A percentile compares a stretch with the other conserved stretches of the same genome.
These are phyloP conservation scores for Pampus argenteus DNA, from an alignment of 2,797 vertebrate genomes.

Conservation along the genomic window DNA sequence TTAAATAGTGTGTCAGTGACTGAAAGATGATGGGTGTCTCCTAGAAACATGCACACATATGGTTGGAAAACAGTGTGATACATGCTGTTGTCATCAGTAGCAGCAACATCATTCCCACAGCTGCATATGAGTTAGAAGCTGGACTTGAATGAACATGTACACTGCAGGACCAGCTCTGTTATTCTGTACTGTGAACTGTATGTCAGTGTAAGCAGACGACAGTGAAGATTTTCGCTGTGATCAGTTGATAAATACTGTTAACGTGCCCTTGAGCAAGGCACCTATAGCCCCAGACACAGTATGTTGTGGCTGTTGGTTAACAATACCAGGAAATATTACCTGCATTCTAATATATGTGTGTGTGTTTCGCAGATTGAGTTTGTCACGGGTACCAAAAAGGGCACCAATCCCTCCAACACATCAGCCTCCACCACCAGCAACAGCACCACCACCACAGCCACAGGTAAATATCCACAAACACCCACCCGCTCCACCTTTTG, in stretches of 20 bases:
- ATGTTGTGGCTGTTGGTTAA: background rate
- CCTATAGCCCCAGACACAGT: background rate
- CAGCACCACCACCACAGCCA: constrained; percentile 87
- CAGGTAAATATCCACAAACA: constrained; percentile 85
- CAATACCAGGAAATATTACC: background rate
- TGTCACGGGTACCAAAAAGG: constrained; percentile 97
- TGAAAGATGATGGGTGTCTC: background rate
- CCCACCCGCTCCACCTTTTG: too few species aligned
- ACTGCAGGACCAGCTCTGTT: background rate
- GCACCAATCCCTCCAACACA: constrained; percentile 88
- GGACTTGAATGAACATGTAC: constrained; percentile 53
- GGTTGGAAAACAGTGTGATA: constrained; percentile 22
- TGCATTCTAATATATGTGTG: background rate
- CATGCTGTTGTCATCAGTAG: constrained; percentile 29
- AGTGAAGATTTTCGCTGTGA: background rate
- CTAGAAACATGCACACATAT: background rate
- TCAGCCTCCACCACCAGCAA: constrained; percentile 88
- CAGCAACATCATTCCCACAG: constrained; percentile 18
- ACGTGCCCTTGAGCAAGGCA: background rate
- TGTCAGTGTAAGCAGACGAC: constrained; percentile 3
- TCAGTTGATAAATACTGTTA: background rate
- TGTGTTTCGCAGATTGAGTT: constrained; percentile 92
- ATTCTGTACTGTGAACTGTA: background rate
- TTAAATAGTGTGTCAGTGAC: background rate
- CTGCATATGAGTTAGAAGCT: constrained; percentile 12